Base-by-base conservation (phyloP, 2,888 invertebrate species). In the Eilema caniola region DNA sequence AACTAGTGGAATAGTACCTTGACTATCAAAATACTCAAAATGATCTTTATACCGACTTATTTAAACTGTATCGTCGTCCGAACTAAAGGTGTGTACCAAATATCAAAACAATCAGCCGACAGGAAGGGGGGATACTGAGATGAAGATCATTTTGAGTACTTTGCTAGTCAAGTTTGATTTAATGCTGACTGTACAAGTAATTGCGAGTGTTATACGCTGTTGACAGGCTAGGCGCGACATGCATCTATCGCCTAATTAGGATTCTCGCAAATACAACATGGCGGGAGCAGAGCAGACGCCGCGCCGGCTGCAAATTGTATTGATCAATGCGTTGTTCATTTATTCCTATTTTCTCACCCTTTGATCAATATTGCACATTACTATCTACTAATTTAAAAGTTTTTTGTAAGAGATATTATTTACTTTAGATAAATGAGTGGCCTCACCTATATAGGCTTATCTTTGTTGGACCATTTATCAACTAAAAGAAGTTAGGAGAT, bases 271-370 rank as follows among this genome's bases (percentile, higher is more conserved):
- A 62, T 62, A 25, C 41, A 60, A 59, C 2, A 62, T 62, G 62
- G 41, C 62, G 62, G 41, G 14, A 25, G 37, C 33, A 33, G 14
- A 25, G 37, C 33, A 33, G 53, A 24, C 41, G 25, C 20, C 53
- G 11, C 66, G 31, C 61, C 61, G 4, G 56, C 25, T 67, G 62
- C 62, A 56, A 67, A 62, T 56, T 56, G 67, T 56, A 67, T 62
- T 67, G 53, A 67, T 67, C 53, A 25, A 56, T 41, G 31, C 62
- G 53, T 67, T 62, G 61, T 61, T 67, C 61, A 47, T 61, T 67
- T 53, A 61, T 67, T 31, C 47, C 61, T 25, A 28, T 47, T 31
- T 20, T 31, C 23, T 28, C 31, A 23, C 11, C 33, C 59, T 1
- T 23, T 37, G 3, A 20, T 57, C 2, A 59, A 31, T 24, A 66